These are phyloP conservation scores for Thymelicus acteon DNA, from an alignment of 2,888 invertebrate species.

Conservation along the genomic window DNA sequence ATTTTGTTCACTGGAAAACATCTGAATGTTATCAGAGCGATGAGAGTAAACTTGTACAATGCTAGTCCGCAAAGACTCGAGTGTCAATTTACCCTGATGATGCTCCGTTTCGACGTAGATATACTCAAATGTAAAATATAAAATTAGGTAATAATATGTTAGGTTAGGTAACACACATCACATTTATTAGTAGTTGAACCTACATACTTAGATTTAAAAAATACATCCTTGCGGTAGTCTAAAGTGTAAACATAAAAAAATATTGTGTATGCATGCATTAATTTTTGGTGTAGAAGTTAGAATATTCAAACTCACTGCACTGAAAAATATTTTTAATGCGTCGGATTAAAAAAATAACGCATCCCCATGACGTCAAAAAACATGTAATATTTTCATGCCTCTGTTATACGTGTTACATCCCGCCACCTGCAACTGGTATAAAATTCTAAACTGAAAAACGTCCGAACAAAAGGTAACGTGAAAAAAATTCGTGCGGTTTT, in stretches of 20 bases:
- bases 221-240: not conserved
- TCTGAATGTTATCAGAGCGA: no score
- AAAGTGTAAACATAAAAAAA: not conserved
- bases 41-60: no score
- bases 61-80: no score
- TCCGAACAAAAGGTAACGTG: constrained; percentile 19
- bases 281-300: not conserved
- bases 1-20: no score
- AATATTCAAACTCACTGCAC: not conserved
- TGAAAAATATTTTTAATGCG: not conserved
- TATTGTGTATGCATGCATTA: not conserved
- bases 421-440: constrained; percentile 16
- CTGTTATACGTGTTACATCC: constrained; percentile 17
- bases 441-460: constrained; percentile 12
- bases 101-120: no score
- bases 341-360: constrained; percentile 5
- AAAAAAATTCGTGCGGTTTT: constrained; percentile 11
- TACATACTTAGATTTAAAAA: no score
- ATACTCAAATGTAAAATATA: no score
- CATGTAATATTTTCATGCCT: not conserved
- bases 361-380: not conserved
- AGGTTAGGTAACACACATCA: no score
- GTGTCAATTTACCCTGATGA: no score
- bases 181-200: no score
- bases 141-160: no score